phyloP scores from a whole-genome alignment of 2,797 vertebrate species.

The Natrix natrix region DNA sequence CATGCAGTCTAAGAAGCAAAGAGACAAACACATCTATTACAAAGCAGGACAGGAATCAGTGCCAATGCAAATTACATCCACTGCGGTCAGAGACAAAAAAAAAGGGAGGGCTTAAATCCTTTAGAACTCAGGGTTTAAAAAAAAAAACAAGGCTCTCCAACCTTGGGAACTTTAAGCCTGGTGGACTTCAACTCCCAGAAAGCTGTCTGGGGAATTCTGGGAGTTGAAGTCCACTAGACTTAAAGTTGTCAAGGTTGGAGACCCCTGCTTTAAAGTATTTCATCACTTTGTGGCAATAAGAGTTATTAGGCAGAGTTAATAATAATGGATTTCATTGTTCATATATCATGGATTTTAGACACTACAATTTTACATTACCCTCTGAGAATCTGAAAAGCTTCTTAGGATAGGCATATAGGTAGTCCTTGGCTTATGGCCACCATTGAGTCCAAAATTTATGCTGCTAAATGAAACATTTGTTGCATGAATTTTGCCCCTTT shows the following conservation, averaged over 20 bases:
- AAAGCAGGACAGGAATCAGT: background rate
- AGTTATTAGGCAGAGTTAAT: background rate
- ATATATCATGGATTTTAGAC: background rate
- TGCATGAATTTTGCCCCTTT: background rate
- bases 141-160: background rate
- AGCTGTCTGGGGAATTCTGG: too few species aligned
- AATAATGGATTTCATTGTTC: background rate
- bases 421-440: background rate
- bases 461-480: background rate
- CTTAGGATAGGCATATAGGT: background rate
- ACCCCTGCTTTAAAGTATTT: too few species aligned
- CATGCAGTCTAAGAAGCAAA: conserved; percentile 68
- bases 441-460: background rate
- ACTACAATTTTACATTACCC: background rate
- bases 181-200: too few species aligned
- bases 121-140: background rate
- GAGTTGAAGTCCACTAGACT: too few species aligned
- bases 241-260: too few species aligned
- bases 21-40: background rate
- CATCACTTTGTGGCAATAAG: background rate
- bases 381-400: background rate
- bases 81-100: background rate
- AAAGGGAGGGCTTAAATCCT: background rate
- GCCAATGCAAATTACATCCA: too few species aligned
- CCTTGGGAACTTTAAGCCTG: too few species aligned